phyloP scores from a whole-genome alignment of 2,888 invertebrate species.

The Rotaria macrura region DNA sequence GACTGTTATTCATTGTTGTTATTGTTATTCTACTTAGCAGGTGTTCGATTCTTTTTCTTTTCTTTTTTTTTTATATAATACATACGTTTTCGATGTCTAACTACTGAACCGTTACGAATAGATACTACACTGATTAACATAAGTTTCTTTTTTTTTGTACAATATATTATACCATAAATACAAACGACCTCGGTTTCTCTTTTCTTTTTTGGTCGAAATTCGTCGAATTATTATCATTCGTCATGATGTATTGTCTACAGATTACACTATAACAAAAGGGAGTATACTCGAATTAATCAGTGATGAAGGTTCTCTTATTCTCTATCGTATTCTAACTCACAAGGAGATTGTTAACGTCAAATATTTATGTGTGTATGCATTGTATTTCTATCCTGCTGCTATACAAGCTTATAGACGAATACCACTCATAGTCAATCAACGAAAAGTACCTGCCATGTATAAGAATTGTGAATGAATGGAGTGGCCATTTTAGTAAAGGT shows the following conservation, averaged over 20 bases:
- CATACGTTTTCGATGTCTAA: background rate
- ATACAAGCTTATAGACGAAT: background rate
- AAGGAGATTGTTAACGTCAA: slow-evolving; percentile 3
- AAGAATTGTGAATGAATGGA: background rate
- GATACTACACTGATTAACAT: background rate
- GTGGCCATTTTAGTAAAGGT: background rate
- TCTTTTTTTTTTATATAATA: background rate
- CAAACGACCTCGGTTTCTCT: background rate
- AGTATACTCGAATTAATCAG: background rate
- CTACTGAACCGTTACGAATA: background rate
- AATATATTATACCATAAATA: background rate
- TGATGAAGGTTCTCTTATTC: background rate
- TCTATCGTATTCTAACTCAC: background rate
- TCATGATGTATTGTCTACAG: background rate
- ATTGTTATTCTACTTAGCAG: background rate
- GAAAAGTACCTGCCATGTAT: background rate
- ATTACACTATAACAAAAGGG: background rate
- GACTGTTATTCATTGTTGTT: background rate
- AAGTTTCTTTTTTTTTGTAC: background rate
- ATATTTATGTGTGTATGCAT: background rate
- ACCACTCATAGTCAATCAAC: background rate
- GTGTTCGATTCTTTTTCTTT: background rate
- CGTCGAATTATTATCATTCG: background rate
- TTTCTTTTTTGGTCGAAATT: background rate
- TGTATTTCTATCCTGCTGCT: background rate